These are phyloP conservation scores for Anser cygnoides DNA, from an alignment of 2,113 vertebrate species.

Conservation along the genomic window DNA sequence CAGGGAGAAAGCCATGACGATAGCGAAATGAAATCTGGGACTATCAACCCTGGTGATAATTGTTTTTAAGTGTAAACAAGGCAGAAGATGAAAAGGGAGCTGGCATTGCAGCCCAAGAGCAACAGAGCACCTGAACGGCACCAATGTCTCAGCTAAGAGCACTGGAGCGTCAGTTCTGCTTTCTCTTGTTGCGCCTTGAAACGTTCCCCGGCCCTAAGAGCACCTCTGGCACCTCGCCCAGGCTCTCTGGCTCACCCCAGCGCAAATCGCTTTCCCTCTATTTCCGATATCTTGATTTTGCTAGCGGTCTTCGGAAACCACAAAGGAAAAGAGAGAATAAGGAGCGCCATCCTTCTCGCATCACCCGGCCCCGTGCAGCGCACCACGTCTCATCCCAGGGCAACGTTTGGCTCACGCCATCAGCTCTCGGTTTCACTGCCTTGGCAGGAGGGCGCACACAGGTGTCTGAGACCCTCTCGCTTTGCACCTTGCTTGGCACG, in stretches of 20 bases:
- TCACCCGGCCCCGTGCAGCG: neutral
- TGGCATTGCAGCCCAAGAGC: neutral
- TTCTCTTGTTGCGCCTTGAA: conserved; percentile 33
- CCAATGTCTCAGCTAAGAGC: neutral
- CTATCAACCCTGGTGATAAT: neutral
- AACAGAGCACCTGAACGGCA: neutral
- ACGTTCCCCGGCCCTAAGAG: conserved; percentile 22
- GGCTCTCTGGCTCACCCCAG: neutral
- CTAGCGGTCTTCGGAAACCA: neutral
- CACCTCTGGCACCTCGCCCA: conserved; percentile 38
- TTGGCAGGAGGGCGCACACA: neutral
- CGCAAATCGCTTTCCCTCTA: neutral
- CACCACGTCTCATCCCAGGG: neutral
- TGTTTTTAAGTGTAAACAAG: conserved; percentile 29
- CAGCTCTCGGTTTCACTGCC: neutral
- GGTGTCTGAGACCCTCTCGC: neutral
- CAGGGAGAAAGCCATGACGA: neutral
- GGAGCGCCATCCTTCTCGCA: neutral
- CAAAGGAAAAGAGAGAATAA: neutral
- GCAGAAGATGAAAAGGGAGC: conserved; percentile 21
- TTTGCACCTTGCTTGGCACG: conserved; percentile 47
- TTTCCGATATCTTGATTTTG: conserved; percentile 17
- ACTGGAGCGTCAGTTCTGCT: neutral
- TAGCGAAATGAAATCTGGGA: conserved; percentile 35
- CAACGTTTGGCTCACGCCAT: neutral